Base-by-base conservation (phyloP, 53 echinoderm and acorn worm genomes). In the Echinometra lucunter region DNA sequence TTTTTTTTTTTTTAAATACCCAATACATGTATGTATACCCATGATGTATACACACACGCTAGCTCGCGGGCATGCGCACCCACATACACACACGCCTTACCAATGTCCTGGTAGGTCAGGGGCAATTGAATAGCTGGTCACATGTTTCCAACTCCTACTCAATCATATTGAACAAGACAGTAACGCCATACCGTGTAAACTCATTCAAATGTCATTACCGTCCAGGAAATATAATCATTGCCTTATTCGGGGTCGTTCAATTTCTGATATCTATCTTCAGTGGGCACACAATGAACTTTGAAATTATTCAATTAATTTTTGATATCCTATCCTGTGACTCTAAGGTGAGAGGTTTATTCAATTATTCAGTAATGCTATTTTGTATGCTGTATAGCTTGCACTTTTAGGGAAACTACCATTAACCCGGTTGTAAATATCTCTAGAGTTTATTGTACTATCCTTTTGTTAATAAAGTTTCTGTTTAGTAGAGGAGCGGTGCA, bases 171-270 rank as follows among this genome's bases (percentile, higher is more conserved):
- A 74, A 37, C 75, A 21, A 75, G 13, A 75, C 4, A 75, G 75
- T 19, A 37, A 75, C 38, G 40, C 75, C 21, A 75, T 40, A 75
- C 37, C 40, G 75, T 75, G 75, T 75, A 75, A 75, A 75, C 75
- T 75, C 75, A 37, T 75, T 34, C 7, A 75, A 75, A 75, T 75
- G 40, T 75, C 75, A 75, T 75, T 75, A 75, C 75, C 75, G 21
- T 13, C 40, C 38, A 75, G 38, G 75, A 40, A 75, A 75, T 75
- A 75, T 75, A 75, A 74, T 74, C 37, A 75, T 38, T 75, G 38
- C 37, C 75, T 34, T 40, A 3, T 37, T 40, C 75, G 19, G 38
- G 75, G 75, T 38, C 75, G 40, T 75, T 19, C 40, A 19, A 75
- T 75, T 75, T 75, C 75, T 75, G 75, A 75, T 40, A 75, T 40